These are phyloP conservation scores for Zelostemma sp. DNA, from an alignment of 1,140 invertebrate species.

Conservation along the genomic window DNA sequence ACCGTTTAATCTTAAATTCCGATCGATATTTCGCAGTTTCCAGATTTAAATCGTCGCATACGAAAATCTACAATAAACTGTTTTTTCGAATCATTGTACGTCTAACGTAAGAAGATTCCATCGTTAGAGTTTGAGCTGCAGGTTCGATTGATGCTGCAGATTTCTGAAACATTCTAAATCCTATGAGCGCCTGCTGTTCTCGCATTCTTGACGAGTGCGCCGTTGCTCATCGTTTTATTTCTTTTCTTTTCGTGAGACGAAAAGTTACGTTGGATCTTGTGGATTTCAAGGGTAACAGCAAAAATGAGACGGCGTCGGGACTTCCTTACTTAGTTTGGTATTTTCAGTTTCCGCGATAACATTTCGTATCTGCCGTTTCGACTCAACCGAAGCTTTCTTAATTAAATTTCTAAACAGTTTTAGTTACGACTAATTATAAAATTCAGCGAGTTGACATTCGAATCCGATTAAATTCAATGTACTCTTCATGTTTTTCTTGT, in stretches of 20 bases:
- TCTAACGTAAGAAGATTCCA: background rate
- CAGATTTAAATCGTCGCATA: background rate
- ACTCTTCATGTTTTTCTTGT: too few relatives aligned
- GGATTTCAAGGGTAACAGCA: background rate
- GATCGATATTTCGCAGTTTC: too few relatives aligned
- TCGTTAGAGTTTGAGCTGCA: slow-evolving; percentile 16
- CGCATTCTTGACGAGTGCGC: background rate
- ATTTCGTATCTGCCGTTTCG: background rate
- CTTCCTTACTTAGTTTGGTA: background rate
- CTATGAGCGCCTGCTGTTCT: slow-evolving; percentile 15
- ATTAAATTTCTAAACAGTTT: too few relatives aligned
- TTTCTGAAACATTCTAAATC: slow-evolving; percentile 50
- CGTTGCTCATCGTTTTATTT: slow-evolving; percentile 8
- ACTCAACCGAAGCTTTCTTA: background rate
- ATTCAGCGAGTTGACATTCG: too few relatives aligned
- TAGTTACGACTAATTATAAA: too few relatives aligned
- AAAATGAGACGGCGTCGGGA: background rate
- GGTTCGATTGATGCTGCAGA: slow-evolving; percentile 20
- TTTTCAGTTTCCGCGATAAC: background rate
- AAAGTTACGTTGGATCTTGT: slow-evolving; percentile 1
- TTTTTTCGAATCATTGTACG: background rate
- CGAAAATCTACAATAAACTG: slow-evolving; percentile 19
- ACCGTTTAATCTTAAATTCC: too few relatives aligned
- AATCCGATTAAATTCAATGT: too few relatives aligned
- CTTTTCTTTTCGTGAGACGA: slow-evolving; percentile 4